Percentiles rank a stretch among this genome's conserved stretches.
phyloP scores from a whole-genome alignment of 2,797 vertebrate genomes.

The Coreius guichenoti region DNA sequence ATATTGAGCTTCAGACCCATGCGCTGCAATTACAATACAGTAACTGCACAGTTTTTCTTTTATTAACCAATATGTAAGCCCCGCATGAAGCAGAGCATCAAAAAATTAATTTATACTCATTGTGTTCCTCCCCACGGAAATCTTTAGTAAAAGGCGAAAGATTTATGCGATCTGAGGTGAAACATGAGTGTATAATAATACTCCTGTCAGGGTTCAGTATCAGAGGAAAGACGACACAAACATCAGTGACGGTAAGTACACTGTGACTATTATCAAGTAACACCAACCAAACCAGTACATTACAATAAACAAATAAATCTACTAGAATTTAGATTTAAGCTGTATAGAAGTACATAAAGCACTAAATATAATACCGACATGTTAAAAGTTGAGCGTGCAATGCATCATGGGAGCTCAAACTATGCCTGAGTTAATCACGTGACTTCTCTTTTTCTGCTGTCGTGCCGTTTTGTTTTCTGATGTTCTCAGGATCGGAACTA shows the following conservation, averaged over 20 bases:
- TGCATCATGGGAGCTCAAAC: conserved; percentile 12
- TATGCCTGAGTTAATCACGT: not conserved
- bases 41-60: no score
- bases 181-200: not conserved
- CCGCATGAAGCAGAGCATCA: not conserved
- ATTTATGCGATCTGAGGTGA: conserved; percentile 54
- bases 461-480: not conserved
- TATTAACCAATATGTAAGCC: not conserved
- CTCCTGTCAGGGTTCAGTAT: fast-evolving
- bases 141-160: conserved; percentile 63
- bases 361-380: not conserved
- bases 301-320: not conserved
- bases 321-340: not conserved
- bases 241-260: not conserved
- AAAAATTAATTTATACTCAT: not conserved
- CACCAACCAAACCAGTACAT: not conserved
- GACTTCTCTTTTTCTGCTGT: not conserved
- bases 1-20: no score
- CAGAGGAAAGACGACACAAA: not conserved
- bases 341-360: not conserved
- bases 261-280: no score
- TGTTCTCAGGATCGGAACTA: not conserved
- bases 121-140: conserved; percentile 50
- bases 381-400: conserved; percentile 1
- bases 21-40: no score